These are phyloP conservation scores for Reinhardtius hippoglossoides DNA, from an alignment of 2,113 vertebrate genomes.

Conservation along the genomic window DNA sequence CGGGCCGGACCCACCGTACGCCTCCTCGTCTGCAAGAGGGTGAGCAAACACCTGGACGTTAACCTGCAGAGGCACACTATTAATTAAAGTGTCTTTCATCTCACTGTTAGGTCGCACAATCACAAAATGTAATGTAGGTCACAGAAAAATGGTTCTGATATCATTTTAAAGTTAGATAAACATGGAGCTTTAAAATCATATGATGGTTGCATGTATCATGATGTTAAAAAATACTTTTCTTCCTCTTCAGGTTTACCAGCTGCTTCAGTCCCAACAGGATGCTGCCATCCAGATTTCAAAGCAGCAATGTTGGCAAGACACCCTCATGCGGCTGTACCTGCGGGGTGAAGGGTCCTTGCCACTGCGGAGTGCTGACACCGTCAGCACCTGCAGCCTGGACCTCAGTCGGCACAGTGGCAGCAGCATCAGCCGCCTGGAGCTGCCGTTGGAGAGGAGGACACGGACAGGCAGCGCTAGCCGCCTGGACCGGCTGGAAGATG, in stretches of 20 bases:
- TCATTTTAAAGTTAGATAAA: too few relatives aligned
- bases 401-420: conserved; percentile 52
- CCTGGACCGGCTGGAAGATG: conserved; percentile 68
- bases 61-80: neutral
- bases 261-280: conserved; percentile 91
- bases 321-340: conserved; percentile 88
- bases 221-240: conserved; percentile 21
- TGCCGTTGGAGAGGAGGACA: conserved; percentile 63
- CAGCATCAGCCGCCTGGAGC: conserved; percentile 70
- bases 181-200: too few relatives aligned
- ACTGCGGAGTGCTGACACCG: conserved; percentile 57
- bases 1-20: conserved; percentile 87
- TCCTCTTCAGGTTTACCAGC: conserved; percentile 87
- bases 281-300: conserved; percentile 90
- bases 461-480: conserved; percentile 76
- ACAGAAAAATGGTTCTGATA: too few relatives aligned
- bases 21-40: conserved; percentile 93
- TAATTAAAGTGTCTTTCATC: neutral
- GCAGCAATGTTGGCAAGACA: conserved; percentile 97
- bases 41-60: conserved; percentile 73
- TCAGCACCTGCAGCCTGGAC: conserved; percentile 82
- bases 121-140: too few relatives aligned
- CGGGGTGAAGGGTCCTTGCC: conserved; percentile 78
- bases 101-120: too few relatives aligned
- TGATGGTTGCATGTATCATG: too few relatives aligned